Evolutionary conservation across 2,888 invertebrate species (phyloP).

Genomic region (Stenoptilia bipunctidactyla): DNA sequence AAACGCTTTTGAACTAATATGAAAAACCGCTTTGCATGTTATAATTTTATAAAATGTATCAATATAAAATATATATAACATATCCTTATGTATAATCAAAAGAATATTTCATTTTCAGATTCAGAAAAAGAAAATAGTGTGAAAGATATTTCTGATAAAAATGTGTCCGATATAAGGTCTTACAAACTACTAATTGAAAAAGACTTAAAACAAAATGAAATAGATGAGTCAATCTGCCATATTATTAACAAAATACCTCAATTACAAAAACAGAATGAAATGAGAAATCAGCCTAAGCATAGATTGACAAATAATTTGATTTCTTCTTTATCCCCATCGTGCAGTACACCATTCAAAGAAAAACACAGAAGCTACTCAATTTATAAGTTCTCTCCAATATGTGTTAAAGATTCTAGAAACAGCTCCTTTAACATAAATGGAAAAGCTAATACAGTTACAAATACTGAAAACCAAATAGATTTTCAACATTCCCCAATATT

Average conservation of each 20-base stretch:
- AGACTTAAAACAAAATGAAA: conserved; percentile 21
- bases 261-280: conserved; percentile 25
- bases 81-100: too few relatives aligned
- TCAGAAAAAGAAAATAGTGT: conserved; percentile 46
- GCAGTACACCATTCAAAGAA: conserved; percentile 51
- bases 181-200: conserved; percentile 42
- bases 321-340: conserved; percentile 32
- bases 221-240: conserved; percentile 45
- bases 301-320: conserved; percentile 27
- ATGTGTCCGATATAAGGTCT: conserved; percentile 35
- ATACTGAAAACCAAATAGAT: conserved; percentile 16
- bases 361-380: conserved; percentile 52
- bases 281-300: conserved; percentile 14
- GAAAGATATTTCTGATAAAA: conserved; percentile 16
- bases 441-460: conserved; percentile 18
- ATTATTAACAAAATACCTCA: conserved; percentile 36
- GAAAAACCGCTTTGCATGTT: too few relatives aligned
- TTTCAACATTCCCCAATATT: not conserved
- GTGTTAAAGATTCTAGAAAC: conserved; percentile 19
- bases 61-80: too few relatives aligned
- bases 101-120: conserved; percentile 33
- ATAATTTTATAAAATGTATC: too few relatives aligned
- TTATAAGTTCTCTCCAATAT: conserved; percentile 51
- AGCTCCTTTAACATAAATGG: conserved; percentile 24
- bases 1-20: too few relatives aligned